Evolutionary conservation across 92 coral and sea anemone genomes (phyloP), one percentile per base, ranked within the genome.

Genomic region (Phenganax marumi): DNA sequence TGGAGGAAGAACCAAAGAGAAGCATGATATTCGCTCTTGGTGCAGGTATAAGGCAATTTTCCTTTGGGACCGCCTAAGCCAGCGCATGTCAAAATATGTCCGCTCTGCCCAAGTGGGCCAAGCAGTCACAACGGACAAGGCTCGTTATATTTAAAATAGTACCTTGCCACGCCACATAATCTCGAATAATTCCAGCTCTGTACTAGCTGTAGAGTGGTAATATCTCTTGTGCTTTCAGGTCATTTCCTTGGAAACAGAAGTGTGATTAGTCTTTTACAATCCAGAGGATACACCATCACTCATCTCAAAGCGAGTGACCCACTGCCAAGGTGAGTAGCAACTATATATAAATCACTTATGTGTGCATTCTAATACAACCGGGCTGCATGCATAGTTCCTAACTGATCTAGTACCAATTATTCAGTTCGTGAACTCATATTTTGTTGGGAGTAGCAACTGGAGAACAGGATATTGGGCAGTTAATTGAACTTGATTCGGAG

Each of bases 1-100:
- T 93, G 47, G 18, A 80, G 6, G 85, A 88, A n/a, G 33, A 89
- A 24, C 97, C 90, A n/a, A 91, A 90, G 56, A 84, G 91, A 52
- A 79, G 91, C 55, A 91, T 93, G 90, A 89, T 93, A 81, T 93
- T 93, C 77, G 97, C 97, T 12, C 89, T 93, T 83, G 97, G 97
- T 52, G 97, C 97, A 64, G 97, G 97, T 93, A 77, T 33, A 33
- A 33, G 80, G 92, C 65, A 43, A 46, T 21, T 56, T 50, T 51
- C 58, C 8, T 16, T 8, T 47, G 0, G 5, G 50, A 19, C 16
- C 17, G 79, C 52, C 13, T 21, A 8, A n/a, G n/a, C n/a, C 43
- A 33, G 43, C 5, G 43, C 43, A 33, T 33, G 43, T 5, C 43
- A 33, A 33, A 33, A 33, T 33, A 33, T 33, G 43, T 33, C 43